Base-by-base conservation (phyloP, 2,797 vertebrate species). In the Enteromius mattozi region DNA sequence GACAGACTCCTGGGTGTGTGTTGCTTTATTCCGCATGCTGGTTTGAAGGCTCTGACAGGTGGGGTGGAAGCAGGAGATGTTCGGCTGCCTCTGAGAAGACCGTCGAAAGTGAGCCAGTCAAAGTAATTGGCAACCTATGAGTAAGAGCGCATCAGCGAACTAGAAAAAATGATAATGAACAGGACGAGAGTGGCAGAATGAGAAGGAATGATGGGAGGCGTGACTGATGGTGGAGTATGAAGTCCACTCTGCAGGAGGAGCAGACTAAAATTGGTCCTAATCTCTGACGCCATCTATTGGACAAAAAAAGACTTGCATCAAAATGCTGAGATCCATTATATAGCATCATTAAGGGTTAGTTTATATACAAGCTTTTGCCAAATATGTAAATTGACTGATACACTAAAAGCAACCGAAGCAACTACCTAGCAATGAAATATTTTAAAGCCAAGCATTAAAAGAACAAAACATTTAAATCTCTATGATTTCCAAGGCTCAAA, bases 201-300 rank as follows among this genome's bases (percentile, higher is more conserved):
- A 27, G 42, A 56, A 47, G 19, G 16, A 76, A 54, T 0, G 12
- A n/a, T 6, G 37, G 56, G 35, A 70, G 56, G 35, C 27, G 19
- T 54, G 54, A 76, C 80, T 72, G 77, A 81, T 59, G 71, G 54
- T 63, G 49, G 37, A 82, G 63, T 51, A 70, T 68, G 54, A 80
- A 71, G 79, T 37, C 47, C 42, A 80, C 82, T 59, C 49, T 54
- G 78, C 70, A 16, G 30, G 10, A 21, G 77, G 2, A 54, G 16
- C 12, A 91, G 74, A 92, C 85, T 7, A 5, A 66, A 68, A 77
- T 88, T 90, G 70, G 27, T 37, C 40, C 59, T 59, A 78, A 83
- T 85, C 80, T 89, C 85, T 87, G 90, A 91, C 89, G 92, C 92
- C 93, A 91, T 89, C 94, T 95, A 92, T 90, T 93, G 93, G 93